Conservation (phyloP, 2,797 vertebrate species). For the Gastrophryne carolinensis region DNA sequence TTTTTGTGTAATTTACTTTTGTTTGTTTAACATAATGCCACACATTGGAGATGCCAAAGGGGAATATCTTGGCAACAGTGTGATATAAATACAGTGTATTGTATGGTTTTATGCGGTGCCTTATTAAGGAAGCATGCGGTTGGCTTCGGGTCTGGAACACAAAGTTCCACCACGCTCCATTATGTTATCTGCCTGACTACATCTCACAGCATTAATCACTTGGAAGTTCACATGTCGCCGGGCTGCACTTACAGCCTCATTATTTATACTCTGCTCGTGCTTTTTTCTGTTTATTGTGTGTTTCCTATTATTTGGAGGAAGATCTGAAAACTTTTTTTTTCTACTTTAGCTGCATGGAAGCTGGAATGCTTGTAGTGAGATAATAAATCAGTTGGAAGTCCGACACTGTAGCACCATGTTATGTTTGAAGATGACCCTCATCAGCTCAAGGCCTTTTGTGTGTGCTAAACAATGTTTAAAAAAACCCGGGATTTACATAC, state of each 20-base stretch:
- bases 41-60: neutral
- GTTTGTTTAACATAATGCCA: neutral
- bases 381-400: neutral
- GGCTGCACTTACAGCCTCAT: neutral
- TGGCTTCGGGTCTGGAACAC: constrained; percentile 21
- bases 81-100: neutral
- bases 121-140: constrained; percentile 6
- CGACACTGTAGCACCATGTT: neutral
- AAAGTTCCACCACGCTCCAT: constrained; percentile 6
- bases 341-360: neutral
- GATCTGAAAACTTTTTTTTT: neutral
- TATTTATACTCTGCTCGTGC: neutral
- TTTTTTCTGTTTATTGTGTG: neutral
- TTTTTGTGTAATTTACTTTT: neutral
- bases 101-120: neutral
- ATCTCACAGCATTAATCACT: constrained; percentile 32
- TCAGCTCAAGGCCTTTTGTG: neutral
- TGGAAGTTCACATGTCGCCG: neutral
- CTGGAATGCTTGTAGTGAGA: neutral
- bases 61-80: neutral
- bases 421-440: constrained; percentile 2
- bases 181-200: constrained; percentile 19
- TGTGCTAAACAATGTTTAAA: too few species aligned
- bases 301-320: neutral
- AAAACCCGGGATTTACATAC: too few species aligned